Evolutionary conservation across 2,888 invertebrate genomes (phyloP), one percentile per base, ranked within the genome.

Genomic region (Agrotis clavis): DNA sequence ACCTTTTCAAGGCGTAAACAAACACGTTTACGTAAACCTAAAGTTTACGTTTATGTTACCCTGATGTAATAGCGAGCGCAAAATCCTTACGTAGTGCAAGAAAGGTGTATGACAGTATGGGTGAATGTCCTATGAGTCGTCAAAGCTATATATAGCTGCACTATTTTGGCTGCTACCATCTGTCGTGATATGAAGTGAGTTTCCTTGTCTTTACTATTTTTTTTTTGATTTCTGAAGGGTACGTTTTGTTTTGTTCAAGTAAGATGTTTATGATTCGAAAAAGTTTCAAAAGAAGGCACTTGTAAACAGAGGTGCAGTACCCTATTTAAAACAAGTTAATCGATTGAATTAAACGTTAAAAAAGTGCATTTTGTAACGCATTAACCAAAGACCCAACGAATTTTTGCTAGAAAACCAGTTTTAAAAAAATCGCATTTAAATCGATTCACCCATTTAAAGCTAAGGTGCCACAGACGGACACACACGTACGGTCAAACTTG

Each of bases 111-210:
- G n/a, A n/a, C 57, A 57, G n/a, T 57, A 35, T 71, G 71, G 86
- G 84, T 86, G 77, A 81, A 82, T 69, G 81, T 69, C 83, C 78
- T 80, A 70, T 79, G 83, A 77, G 75, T 65, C 77, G 73, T 9
- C 9, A n/a, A 57, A 35, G 70, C 81, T 84, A 85, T 75, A 74
- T 81, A 64, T 84, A 85, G 78, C 50, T 56, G 67, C 51, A 81
- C 86, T 84, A 84, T 84, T 84, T 84, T 47, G 84, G 74, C 71
- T 67, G 71, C 62, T 64, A 62, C 74, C 86, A 85, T 78, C 68
- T 77, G 86, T 64, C 79, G 51, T 67, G 69, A 69, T 71, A 78
- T 54, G 50, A 64, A 65, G 74, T 60, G n/a, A 56, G 74, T 56
- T 82, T 70, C 64, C 68, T 50, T 47, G 53, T 57, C 47, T 69